Percentiles rank a stretch among this genome's conserved stretches.
phyloP scores from a whole-genome alignment of 1,140 invertebrate species.

The Calliphora vicina region DNA sequence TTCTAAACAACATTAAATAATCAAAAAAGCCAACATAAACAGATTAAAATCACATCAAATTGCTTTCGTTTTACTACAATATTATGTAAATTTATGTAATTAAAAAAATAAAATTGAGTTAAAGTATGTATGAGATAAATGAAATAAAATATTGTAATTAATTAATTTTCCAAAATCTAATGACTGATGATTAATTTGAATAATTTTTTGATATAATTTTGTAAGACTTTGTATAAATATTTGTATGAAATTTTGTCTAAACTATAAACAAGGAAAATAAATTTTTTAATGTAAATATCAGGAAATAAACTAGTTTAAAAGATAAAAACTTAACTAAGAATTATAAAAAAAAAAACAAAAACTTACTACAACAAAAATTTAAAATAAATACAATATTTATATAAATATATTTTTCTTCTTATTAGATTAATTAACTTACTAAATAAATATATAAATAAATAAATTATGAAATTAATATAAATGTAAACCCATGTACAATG shows the following conservation, averaged over 20 bases:
- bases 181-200: neutral
- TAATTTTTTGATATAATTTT: neutral
- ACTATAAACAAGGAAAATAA: neutral
- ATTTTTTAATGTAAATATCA: neutral
- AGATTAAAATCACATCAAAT: too few relatives aligned
- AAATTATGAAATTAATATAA: neutral
- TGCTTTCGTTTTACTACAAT: too few relatives aligned
- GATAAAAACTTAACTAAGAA: neutral
- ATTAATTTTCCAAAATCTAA: neutral
- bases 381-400: neutral
- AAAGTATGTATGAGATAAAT: too few relatives aligned
- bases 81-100: too few relatives aligned
- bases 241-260: neutral
- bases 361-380: neutral
- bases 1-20: too few relatives aligned
- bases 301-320: neutral
- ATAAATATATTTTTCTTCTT: neutral
- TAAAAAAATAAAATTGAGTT: too few relatives aligned
- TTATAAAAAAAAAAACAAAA: neutral
- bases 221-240: neutral
- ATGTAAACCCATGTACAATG: constrained; percentile 7
- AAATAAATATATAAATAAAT: too few relatives aligned
- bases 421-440: neutral
- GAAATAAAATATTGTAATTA: neutral
- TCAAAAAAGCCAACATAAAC: too few relatives aligned